Conservation (phyloP, 2,888 invertebrate species). For the Acanthopleura granulata region DNA sequence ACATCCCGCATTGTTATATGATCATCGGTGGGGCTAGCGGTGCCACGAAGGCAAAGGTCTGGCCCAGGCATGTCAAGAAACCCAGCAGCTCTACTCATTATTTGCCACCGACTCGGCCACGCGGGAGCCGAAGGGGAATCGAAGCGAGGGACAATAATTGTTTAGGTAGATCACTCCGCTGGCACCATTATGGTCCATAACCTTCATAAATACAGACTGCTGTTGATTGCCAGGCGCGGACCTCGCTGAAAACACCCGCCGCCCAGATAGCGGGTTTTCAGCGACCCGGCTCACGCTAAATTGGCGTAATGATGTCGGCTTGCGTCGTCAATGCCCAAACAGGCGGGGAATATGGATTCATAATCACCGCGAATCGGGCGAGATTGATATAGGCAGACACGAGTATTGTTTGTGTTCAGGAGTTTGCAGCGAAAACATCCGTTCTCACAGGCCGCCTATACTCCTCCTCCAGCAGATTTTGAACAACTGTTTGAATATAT, state of each 20-base stretch:
- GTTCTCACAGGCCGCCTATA: no score
- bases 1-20: neutral
- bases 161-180: neutral
- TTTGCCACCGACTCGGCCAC: neutral
- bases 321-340: neutral
- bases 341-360: neutral
- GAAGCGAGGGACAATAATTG: slow-evolving; percentile 1
- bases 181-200: no score
- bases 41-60: neutral
- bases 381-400: neutral
- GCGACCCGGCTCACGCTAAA: neutral
- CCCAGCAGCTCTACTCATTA: neutral
- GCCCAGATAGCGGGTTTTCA: no score
- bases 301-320: neutral
- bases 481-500: no score
- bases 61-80: neutral
- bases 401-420: neutral
- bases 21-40: neutral
- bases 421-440: no score
- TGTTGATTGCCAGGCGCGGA: no score
- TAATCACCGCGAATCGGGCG: neutral
- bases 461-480: no score
- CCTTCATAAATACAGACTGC: no score
- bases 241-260: no score
- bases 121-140: slow-evolving; percentile 2